Percentiles rank a stretch among this genome's conserved stretches.
These are phyloP conservation scores for Nyctereutes procyonoides DNA, from an alignment of 2,113 vertebrate species.

Conservation along the genomic window DNA sequence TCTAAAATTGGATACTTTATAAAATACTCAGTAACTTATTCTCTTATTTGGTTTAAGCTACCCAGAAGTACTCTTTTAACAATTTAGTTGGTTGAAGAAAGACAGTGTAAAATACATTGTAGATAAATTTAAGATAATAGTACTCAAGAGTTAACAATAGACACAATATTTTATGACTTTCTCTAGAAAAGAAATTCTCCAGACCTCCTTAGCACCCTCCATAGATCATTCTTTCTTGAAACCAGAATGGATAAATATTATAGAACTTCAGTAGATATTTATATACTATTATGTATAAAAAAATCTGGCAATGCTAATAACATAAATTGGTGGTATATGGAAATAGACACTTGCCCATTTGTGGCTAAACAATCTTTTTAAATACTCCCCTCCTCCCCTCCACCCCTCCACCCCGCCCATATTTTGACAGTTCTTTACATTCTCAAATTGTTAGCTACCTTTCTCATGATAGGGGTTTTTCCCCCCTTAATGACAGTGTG, in stretches of 20 bases:
- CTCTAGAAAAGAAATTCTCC: background rate
- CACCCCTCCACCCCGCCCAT: too few species aligned
- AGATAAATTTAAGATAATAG: background rate
- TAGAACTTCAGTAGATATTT: background rate
- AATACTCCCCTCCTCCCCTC: background rate
- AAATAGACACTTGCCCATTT: background rate
- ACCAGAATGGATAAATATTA: background rate
- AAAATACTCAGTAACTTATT: background rate
- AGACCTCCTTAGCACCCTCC: background rate
- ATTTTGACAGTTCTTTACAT: background rate
- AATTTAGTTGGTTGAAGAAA: background rate
- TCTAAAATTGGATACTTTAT: background rate
- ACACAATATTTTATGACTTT: constrained; percentile 10
- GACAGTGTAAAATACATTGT: background rate
- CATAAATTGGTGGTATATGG: background rate
- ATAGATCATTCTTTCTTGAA: background rate
- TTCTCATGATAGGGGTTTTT: background rate
- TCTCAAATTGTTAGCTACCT: background rate
- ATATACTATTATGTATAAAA: background rate
- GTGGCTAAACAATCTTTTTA: background rate
- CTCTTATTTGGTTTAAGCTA: background rate
- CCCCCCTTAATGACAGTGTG: background rate
- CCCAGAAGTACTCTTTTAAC: background rate
- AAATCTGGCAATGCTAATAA: background rate
- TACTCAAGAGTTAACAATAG: background rate